Evolutionary conservation across 2,797 vertebrate genomes (phyloP), one percentile per base, ranked within the genome.

Genomic region (Catostomus latipinnis): DNA sequence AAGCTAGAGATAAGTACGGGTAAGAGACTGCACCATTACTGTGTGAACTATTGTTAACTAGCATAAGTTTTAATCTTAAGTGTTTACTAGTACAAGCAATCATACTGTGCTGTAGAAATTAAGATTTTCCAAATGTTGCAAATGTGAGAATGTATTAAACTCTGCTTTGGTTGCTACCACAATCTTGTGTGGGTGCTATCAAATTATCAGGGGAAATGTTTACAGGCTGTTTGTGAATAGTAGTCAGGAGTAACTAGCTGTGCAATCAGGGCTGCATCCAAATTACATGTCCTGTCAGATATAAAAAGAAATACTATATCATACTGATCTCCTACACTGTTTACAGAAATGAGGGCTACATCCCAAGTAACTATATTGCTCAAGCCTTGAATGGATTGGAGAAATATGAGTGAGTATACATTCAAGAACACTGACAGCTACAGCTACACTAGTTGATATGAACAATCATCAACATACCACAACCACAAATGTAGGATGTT

Each of bases 281-380:
- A 52, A 54, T 22, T 43, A 34, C 43, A 6, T 74, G 16, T 71
- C 14, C 8, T 56, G 8, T 70, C 52, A 65, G 46, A 82, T 60
- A 81, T 52, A 18, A 65, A 71, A 82, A 82, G 6, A 16, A 34
- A 67, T 52, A 72, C 53, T 18, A 68, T 68, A 8, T 5, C 8
- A 45, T 56, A 5, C n/a, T 77, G 14, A 57, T 53, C 10, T 75
- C 48, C 45, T 68, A 8, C 49, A 52, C 22, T 80, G 11, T 81
- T 85, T 90, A 78, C 92, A 99, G 98, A 82, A 94, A 93, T 14
- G 97, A 99, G 90, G 98, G 98, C 78, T 99, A 97, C 71, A 96
- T 99, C 87, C 98, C 98, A 72, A 97, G 95, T 90, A 99, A 98
- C 91, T 99, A 97, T 61, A 94, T 99, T 79, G 95, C 95, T 9